Conservation (phyloP, 2,113 vertebrate species). For the Leptodactylus fuscus region DNA sequence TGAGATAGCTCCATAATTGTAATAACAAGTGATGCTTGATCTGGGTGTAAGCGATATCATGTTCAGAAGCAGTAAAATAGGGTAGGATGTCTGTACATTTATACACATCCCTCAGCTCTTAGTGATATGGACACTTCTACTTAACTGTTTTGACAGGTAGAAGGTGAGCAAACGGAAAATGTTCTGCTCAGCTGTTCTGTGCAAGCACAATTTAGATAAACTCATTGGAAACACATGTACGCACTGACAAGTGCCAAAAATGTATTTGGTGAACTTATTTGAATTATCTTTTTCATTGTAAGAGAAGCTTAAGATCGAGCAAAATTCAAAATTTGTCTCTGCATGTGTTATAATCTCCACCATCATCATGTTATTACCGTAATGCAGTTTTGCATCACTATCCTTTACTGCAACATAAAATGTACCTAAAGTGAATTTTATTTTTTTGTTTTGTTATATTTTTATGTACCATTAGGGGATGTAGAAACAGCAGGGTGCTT, state of each 20-base stretch:
- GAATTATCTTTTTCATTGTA: slow-evolving; percentile 46
- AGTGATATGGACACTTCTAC: slow-evolving; percentile 48
- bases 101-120: slow-evolving; percentile 34
- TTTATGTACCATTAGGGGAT: too few species aligned
- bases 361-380: background rate
- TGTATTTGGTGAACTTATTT: slow-evolving; percentile 50
- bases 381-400: background rate
- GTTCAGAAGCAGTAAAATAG: background rate
- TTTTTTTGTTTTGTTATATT: too few species aligned
- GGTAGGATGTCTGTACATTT: slow-evolving; percentile 29
- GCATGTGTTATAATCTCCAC: background rate
- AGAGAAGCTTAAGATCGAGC: background rate
- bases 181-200: slow-evolving; percentile 54
- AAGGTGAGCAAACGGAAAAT: slow-evolving; percentile 54
- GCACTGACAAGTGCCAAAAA: slow-evolving; percentile 53
- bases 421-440: too few species aligned
- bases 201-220: slow-evolving; percentile 62
- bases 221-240: slow-evolving; percentile 51
- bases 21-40: slow-evolving; percentile 54
- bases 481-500: too few species aligned
- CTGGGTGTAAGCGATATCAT: background rate
- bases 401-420: too few species aligned
- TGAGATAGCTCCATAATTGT: slow-evolving; percentile 15
- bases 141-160: slow-evolving; percentile 46
- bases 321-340: background rate